phyloP scores from a whole-genome alignment of 2,113 vertebrate genomes.

The Lasiurus cinereus region DNA sequence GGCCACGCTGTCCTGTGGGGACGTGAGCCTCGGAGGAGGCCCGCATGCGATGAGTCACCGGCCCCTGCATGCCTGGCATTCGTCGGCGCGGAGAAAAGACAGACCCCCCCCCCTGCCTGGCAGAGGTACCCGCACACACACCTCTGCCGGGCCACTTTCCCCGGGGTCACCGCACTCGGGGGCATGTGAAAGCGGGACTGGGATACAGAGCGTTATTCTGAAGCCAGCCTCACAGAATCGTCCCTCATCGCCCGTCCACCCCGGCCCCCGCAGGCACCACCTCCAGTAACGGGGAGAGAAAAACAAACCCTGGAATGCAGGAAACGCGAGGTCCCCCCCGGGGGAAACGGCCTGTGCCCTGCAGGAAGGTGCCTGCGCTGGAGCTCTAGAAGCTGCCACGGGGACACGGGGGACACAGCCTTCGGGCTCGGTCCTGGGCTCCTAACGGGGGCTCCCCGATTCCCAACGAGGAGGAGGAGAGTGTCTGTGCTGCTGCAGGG shows the following conservation, averaged over 20 bases:
- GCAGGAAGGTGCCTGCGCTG: background rate
- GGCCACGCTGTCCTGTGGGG: too few species aligned
- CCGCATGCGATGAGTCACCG: fast-evolving
- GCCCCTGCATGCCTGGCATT: background rate
- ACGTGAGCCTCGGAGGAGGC: fast-evolving
- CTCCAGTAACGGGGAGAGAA: background rate
- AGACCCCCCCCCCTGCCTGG: background rate
- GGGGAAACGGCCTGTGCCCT: background rate
- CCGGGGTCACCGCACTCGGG: background rate
- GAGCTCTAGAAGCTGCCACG: background rate
- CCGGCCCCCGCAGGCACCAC: background rate
- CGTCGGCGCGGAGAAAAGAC: background rate
- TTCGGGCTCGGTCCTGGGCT: background rate
- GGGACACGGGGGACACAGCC: fast-evolving
- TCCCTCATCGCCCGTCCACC: background rate
- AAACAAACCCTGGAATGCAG: background rate
- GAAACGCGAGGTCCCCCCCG: background rate
- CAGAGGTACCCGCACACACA: background rate
- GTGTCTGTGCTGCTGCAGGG: background rate
- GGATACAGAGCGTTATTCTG: background rate
- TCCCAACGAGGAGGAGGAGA: background rate
- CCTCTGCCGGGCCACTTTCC: background rate
- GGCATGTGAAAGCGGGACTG: background rate
- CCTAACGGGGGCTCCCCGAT: fast-evolving
- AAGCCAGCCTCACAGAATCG: background rate